Evolutionary conservation across 2,888 invertebrate species (phyloP), one percentile per base, ranked within the genome.

Genomic region (Scaptodrosophila latifasciaeformis): DNA sequence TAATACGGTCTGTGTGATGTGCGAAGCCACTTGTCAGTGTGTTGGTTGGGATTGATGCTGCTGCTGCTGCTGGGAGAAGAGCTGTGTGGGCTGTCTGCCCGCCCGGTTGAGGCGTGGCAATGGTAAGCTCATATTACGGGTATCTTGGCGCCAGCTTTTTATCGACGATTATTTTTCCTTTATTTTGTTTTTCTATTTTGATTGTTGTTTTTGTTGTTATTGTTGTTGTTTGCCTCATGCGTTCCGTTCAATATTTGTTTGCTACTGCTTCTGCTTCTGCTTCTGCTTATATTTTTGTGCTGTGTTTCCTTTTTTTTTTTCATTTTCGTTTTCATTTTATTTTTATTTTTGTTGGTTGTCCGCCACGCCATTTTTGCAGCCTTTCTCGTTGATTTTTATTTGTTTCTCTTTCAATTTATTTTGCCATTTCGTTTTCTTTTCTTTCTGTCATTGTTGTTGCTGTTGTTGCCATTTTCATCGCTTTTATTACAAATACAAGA

Each of bases 391-490:
- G 75, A 80, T 72, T 81, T 82, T 82, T 82, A 81, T 82, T 82
- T 78, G 68, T 80, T 78, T 82, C 78, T 74, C 76, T 80, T 83
- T 82, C 80, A 80, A 83, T 82, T 82, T 83, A 82, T 83, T 82
- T 81, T 78, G 80, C 80, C 76, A 82, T 81, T 81, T 82, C 80
- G 75, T 74, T 76, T 76, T 77, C 70, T 63, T 80, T 75, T 77
- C 17, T 76, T 77, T 67, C 67, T 76, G 63, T 76, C 70, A 67
- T 72, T 79, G 70, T 69, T 70, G 69, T 65, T 65, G 58, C 49
- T 65, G 56, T 53, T 65, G 24, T 65, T 79, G 80, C 77, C 70
- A 68, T 75, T 79, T 72, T 80, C 77, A 79, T 77, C 74, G 80
- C 70, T 75, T 79, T 79, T 79, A 72, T 79, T 77, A 77, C 77